Conservation (phyloP, 2,113 vertebrate genomes). For the Plotosus lineatus region DNA sequence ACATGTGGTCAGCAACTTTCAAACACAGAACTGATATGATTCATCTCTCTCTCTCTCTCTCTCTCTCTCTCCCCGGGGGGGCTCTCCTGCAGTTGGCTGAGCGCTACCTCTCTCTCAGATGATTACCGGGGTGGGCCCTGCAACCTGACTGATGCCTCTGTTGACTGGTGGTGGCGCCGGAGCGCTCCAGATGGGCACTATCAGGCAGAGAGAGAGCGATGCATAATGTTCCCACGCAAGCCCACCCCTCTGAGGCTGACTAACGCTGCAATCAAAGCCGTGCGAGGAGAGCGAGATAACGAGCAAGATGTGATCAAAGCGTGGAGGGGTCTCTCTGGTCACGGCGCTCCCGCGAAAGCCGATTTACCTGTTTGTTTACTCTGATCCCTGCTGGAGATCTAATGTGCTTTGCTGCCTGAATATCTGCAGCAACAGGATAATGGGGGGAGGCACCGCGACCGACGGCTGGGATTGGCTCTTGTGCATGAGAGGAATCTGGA, state of each 20-base stretch:
- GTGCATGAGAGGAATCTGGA: slow-evolving; percentile 2
- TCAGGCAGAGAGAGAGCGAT: not conserved
- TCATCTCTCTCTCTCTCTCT: slow-evolving; percentile 41
- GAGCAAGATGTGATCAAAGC: slow-evolving; percentile 53
- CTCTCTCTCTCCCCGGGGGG: slow-evolving; percentile 31
- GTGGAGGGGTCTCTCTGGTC: slow-evolving; percentile 40
- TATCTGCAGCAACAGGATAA: slow-evolving; percentile 47
- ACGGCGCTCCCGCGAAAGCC: slow-evolving; percentile 43
- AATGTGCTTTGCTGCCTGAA: slow-evolving; percentile 39
- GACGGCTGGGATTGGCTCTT: slow-evolving; percentile 33
- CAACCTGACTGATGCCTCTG: slow-evolving; percentile 5
- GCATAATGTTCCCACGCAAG: not conserved
- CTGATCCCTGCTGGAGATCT: slow-evolving; percentile 52
- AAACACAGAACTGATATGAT: slow-evolving; percentile 51
- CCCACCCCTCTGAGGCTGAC: not conserved
- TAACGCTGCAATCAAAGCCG: slow-evolving; percentile 35
- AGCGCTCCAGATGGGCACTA: not conserved
- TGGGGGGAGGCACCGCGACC: slow-evolving; percentile 26
- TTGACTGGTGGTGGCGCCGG: not conserved
- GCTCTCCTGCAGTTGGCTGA: slow-evolving; percentile 30
- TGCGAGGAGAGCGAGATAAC: slow-evolving; percentile 38
- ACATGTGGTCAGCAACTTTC: slow-evolving; percentile 54
- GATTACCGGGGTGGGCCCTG: slow-evolving; percentile 26
- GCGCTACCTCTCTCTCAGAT: slow-evolving; percentile 23
- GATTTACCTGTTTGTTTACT: slow-evolving; percentile 55